Base-by-base conservation (phyloP, 2,113 vertebrate genomes). In the Lonchura striata region DNA sequence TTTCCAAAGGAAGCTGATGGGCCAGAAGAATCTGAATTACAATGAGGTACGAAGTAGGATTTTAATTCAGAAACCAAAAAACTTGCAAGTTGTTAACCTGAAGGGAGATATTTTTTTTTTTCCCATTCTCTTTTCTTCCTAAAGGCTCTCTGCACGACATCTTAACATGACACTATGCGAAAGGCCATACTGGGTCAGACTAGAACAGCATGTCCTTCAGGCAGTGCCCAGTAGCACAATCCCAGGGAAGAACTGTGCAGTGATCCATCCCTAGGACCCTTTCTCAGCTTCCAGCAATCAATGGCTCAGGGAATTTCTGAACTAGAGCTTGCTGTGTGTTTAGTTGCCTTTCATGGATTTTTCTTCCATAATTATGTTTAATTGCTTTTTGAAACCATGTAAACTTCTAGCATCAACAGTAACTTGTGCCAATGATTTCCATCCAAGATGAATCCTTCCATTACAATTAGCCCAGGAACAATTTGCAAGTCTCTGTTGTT, bases 311-410 rank as follows among this genome's bases (percentile, higher is more conserved):
- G 64, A 91, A 47, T 81, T 72, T 83, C 59, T 94, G 63, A 83
- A 77, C 54, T 70, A 69, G 63, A 91, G 42, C 39, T 94, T 50
- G 86, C 76, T 86, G 24, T 86, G 84, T 60, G 42, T 90, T 93
- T 81, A 66, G 78, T 39, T 2, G 1, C 61, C 41, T 94, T 89
- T 82, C 90, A 60, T 47, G 37, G 64, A 86, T 81, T 93, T 94
- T 89, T 92, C 69, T 88, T 83, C 69, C 16, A 22, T 86, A 85
- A 84, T 92, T 86, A 65, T 75, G 60, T 63, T 80, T 93, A 90
- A 95, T 86, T 90, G 83, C 82, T 94, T 94, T 95, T 47, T 90
- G 69, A 96, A 90, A 57, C 82, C 60, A 25, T 54, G 76, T 86
- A 90, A 70, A 93, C 30, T 88, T 88, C n/a, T 93, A 86, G 76